phyloP scores from a whole-genome alignment of 2,797 vertebrate genomes.

The Lacerta agilis region DNA sequence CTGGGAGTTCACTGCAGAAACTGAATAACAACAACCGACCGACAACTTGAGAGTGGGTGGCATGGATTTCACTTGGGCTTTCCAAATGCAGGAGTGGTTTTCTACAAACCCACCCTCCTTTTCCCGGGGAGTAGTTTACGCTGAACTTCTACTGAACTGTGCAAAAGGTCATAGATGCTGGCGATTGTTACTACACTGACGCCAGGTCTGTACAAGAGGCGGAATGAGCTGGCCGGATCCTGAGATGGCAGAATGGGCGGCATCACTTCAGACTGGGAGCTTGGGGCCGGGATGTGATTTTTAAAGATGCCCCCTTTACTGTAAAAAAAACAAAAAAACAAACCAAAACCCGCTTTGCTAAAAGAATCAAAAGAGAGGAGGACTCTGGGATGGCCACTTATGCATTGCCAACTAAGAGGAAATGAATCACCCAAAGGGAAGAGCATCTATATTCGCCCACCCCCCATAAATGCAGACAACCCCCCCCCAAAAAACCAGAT shows the following conservation, averaged over 20 bases:
- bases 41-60: not conserved
- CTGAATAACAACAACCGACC: not conserved
- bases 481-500: no score
- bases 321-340: no score
- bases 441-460: no score
- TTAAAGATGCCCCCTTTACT: not conserved
- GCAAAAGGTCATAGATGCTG: not conserved
- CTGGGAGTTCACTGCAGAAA: conserved; percentile 40
- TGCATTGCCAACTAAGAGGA: no score
- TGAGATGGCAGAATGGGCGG: not conserved
- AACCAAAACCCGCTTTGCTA: not conserved
- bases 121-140: conserved; percentile 11
- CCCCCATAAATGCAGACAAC: no score
- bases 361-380: no score
- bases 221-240: not conserved
- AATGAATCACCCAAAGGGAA: no score
- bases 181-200: conserved; percentile 17
- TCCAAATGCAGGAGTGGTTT: conserved; percentile 20
- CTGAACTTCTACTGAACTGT: conserved; percentile 17
- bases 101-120: not conserved
- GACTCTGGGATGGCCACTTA: no score
- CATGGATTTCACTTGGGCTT: conserved; percentile 30
- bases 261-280: not conserved
- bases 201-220: not conserved
- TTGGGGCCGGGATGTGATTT: no score